Percentiles rank a stretch among this genome's conserved stretches.
Evolutionary conservation across 2,888 invertebrate species (phyloP).

Genomic region (Escarpia spicata): DNA sequence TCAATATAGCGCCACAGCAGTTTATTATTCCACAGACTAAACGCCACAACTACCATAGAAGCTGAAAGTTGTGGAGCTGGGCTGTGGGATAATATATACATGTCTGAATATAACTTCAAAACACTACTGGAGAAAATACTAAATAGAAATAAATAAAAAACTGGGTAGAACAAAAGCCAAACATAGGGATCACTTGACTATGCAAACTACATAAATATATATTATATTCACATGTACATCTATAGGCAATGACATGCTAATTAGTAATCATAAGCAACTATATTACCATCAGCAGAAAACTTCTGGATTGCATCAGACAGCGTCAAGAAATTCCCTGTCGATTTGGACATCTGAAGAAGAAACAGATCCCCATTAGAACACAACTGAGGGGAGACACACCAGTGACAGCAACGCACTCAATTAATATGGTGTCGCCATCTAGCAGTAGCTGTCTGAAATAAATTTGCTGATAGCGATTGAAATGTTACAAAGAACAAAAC

Average conservation of each 20-base stretch:
- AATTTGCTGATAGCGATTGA: too few relatives aligned
- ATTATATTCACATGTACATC: background rate
- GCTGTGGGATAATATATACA: background rate
- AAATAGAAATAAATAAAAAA: background rate
- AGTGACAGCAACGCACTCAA: background rate
- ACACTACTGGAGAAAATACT: background rate
- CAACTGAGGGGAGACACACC: background rate
- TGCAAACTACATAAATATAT: background rate
- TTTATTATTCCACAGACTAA: too few relatives aligned
- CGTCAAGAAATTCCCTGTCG: constrained; percentile 97
- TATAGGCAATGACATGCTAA: background rate
- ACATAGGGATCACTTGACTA: background rate
- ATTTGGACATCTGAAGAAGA: constrained; percentile 88
- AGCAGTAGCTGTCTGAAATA: too few relatives aligned
- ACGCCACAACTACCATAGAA: background rate
- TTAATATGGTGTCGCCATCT: too few relatives aligned
- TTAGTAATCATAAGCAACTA: background rate
- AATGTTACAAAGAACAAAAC: too few relatives aligned
- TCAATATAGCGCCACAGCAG: too few relatives aligned
- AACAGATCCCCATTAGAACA: background rate
- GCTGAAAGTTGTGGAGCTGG: background rate
- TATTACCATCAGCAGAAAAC: constrained; percentile 91
- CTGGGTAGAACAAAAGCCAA: background rate
- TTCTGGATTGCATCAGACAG: constrained; percentile 87
- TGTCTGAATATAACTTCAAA: background rate